Evolutionary conservation across 2,888 invertebrate species (phyloP).

Genomic region (Caenorhabditis sp.): DNA sequence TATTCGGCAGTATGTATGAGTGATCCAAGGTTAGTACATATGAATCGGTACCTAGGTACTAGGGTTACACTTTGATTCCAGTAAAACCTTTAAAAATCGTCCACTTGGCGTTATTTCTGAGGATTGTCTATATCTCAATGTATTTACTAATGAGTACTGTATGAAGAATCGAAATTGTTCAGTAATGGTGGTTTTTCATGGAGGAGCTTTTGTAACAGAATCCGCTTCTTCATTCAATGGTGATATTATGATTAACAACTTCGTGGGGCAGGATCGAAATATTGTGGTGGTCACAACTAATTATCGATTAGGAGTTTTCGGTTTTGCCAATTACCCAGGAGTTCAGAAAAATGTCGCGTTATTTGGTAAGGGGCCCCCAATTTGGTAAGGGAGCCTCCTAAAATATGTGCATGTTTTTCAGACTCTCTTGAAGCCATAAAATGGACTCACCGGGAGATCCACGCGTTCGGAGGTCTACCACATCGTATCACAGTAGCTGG

Average conservation of each 20-base stretch:
- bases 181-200: constrained; percentile 39
- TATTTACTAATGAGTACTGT: constrained; percentile 40
- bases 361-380: constrained; percentile 11
- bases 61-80: too few relatives aligned
- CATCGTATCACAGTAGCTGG: constrained; percentile 33
- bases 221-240: constrained; percentile 31
- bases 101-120: constrained; percentile 29
- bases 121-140: constrained; percentile 40
- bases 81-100: constrained; percentile 14
- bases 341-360: constrained; percentile 29
- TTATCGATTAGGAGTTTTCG: constrained; percentile 38
- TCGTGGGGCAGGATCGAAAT: constrained; percentile 40
- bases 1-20: constrained; percentile 45
- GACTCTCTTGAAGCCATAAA: too few relatives aligned
- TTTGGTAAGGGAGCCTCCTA: too few relatives aligned
- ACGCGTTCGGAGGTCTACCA: constrained; percentile 32
- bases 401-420: too few relatives aligned
- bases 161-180: constrained; percentile 32
- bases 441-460: constrained; percentile 9
- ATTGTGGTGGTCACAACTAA: constrained; percentile 36
- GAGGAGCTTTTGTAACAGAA: constrained; percentile 27
- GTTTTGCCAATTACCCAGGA: constrained; percentile 30
- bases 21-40: constrained; percentile 14
- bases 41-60: too few relatives aligned
- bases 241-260: constrained; percentile 43